Conservation (phyloP, 92 coral and sea anemone species). For the Porites rus region DNA sequence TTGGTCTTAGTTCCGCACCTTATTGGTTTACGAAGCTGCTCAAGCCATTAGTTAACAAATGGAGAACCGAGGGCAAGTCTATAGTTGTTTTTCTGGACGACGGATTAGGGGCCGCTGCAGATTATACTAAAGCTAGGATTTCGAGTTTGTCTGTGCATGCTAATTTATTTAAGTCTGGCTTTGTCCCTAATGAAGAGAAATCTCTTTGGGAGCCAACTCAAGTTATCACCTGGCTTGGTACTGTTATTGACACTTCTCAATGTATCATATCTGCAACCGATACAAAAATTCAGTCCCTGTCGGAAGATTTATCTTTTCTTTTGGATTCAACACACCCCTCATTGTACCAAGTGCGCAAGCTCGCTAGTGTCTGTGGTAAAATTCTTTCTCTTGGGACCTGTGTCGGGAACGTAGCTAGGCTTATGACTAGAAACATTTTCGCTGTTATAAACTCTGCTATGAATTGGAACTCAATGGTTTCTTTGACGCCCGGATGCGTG, state of each 20-base stretch:
- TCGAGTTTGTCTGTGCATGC: conserved; percentile 40
- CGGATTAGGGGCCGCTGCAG: conserved; percentile 41
- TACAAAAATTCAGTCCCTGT: conserved; percentile 21
- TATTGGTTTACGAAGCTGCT: conserved; percentile 53
- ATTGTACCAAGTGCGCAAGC: conserved; percentile 21
- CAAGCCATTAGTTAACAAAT: conserved; percentile 6
- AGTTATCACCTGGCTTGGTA: conserved; percentile 43
- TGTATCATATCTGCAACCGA: conserved; percentile 24
- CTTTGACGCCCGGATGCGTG: too few relatives aligned
- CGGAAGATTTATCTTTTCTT: not conserved
- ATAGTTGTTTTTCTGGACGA: conserved; percentile 37
- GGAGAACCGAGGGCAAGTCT: not conserved
- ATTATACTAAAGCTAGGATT: conserved; percentile 19
- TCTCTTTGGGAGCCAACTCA: conserved; percentile 54
- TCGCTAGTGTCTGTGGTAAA: too few relatives aligned
- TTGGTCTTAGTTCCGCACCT: conserved; percentile 47
- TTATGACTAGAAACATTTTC: too few relatives aligned
- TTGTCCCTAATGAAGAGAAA: not conserved
- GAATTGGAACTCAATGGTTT: too few relatives aligned
- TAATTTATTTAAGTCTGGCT: conserved; percentile 41
- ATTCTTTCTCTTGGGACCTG: too few relatives aligned
- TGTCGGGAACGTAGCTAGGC: too few relatives aligned
- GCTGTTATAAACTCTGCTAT: too few relatives aligned
- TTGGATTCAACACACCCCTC: not conserved
- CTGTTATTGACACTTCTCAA: conserved; percentile 21